Base-by-base conservation (phyloP, 2,888 invertebrate genomes). In the Spodoptera exigua region DNA sequence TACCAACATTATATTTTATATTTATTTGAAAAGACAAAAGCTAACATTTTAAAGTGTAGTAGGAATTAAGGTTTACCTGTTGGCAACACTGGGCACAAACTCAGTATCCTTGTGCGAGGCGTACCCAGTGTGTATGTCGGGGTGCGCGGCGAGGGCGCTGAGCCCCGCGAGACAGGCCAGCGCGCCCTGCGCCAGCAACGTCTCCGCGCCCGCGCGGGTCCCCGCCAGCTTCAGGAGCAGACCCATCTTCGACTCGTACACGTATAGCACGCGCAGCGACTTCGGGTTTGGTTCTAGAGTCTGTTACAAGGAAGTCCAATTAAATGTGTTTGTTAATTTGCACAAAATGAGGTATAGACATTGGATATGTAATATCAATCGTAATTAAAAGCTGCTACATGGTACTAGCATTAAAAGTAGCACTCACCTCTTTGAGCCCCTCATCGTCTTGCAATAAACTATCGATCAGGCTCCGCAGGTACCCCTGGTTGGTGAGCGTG, bases 161-260 rank as follows among this genome's bases (percentile, higher is more conserved):
- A 98, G 96, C 61, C 95, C 95, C 18, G 97, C 96, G 12, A 94
- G 81, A 45, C 67, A 96, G 3, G 96, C 95, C 13, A 97, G 94
- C 52, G 96, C 96, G 17, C 97, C 97, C 64, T 98, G 95, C 79
- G 98, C 96, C 53, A 97, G 95, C 40, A 97, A 88, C 0, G 97
- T 95, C 84, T 96, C 96, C 0, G 96, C 96, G 79, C 98, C 98
- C 11, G 94, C 80, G 65, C 96, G 94, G 0, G 95, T 95, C 7
- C 95, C 95, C 0, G 97, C 96, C 76, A 98, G 93, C 80, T 96
- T 95, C 51, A 96, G 95, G 14, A 98, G 93, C 71, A 97, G 95
- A 36, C 97, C 96, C 96, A 98, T 96, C 92, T 98, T 97, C 0
- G 98, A 97, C 87, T 98, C 97, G 89, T 98, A 98, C 13, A 98